Evolutionary conservation across 2,888 invertebrate genomes (phyloP), one percentile per base, ranked within the genome.

Genomic region (Alloscopus bannaensis): DNA sequence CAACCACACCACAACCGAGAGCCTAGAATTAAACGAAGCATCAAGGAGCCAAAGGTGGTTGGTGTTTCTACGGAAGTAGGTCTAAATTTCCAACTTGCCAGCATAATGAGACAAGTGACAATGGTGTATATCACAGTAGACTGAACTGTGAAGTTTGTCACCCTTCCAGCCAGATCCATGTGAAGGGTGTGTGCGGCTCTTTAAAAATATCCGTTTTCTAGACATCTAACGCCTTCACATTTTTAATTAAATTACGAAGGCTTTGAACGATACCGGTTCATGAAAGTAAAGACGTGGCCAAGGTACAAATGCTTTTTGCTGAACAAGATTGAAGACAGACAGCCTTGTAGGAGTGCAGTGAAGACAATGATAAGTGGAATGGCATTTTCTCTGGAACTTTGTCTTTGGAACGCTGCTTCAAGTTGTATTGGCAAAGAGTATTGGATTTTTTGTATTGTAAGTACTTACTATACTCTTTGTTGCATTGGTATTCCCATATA

Each of bases 131-230:
- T 65, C 0, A 55, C 45, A 3, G 79, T 57, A 1, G 72, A 26
- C 16, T 42, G 52, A 3, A 71, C 2, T 0, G 60, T 60, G 6
- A 59, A 57, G 13, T 24, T 29, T 11, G 29, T 47, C 0, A 59
- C 24, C 22, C 65, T 64, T 28, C 55, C 47, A 0, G 69, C 71
- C 20, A 83, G 16, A 57, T 83, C 83, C 66, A 81, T 71, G 22
- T 83, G 81, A 31, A 83, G 24, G 1, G 57, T 71, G 29, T 76
- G 65, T 24, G 66, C 64, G n/a, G 68, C 76, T 28, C 83, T 83
- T 62, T 8, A 36, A 36, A 36, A 13, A 8, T 36, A 36, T 13
- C 36, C 8, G 36, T 8, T 47, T n/a, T 6, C 47, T 47, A 47
- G 11, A 47, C 36, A 36, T 36, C 36, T 8, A 13, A 36, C 36